Percentiles rank a stretch among this genome's conserved stretches.
These are phyloP conservation scores for Drosophila algonquin DNA, from an alignment of 2,888 invertebrate species.

Conservation along the genomic window DNA sequence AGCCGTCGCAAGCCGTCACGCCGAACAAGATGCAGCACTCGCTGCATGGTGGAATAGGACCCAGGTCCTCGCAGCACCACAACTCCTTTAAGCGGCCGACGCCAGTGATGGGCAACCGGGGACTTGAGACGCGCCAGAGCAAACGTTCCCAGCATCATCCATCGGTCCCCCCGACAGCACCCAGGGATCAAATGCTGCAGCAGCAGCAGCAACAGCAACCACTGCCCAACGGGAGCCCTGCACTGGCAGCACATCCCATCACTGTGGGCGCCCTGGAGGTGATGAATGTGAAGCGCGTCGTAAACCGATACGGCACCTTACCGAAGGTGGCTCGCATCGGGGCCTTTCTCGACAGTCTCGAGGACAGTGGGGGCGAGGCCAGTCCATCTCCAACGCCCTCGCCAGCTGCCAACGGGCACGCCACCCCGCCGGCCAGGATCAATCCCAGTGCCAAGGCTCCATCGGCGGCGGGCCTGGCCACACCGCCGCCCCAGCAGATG, in stretches of 20 bases:
- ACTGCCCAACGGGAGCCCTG: slow-evolving; percentile 47
- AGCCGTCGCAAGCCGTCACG: slow-evolving; percentile 69
- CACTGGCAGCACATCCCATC: slow-evolving; percentile 84
- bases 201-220: slow-evolving; percentile 16
- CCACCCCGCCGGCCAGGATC: slow-evolving; percentile 48
- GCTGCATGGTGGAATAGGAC: slow-evolving; percentile 77
- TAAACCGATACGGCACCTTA: slow-evolving; percentile 97
- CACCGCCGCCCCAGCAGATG: slow-evolving; percentile 87
- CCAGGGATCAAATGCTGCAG: slow-evolving; percentile 10
- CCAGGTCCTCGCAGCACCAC: slow-evolving; percentile 83
- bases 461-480: slow-evolving; percentile 11
- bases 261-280: slow-evolving; percentile 97
- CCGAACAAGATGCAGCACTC: slow-evolving; percentile 84
- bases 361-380: slow-evolving; percentile 87
- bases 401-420: slow-evolving; percentile 53
- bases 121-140: slow-evolving; percentile 87
- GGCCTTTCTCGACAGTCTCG: slow-evolving; percentile 96
- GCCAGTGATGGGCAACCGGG: slow-evolving; percentile 87
- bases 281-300: slow-evolving; percentile 96
- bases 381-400: slow-evolving; percentile 17
- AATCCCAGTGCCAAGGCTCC: slow-evolving; percentile 16
- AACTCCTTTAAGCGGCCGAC: slow-evolving; percentile 86
- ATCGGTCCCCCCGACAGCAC: slow-evolving; percentile 51
- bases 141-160: slow-evolving; percentile 84
- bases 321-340: slow-evolving; percentile 98